Conservation (phyloP, 2,888 invertebrate species). For the Serrognathus titanus region DNA sequence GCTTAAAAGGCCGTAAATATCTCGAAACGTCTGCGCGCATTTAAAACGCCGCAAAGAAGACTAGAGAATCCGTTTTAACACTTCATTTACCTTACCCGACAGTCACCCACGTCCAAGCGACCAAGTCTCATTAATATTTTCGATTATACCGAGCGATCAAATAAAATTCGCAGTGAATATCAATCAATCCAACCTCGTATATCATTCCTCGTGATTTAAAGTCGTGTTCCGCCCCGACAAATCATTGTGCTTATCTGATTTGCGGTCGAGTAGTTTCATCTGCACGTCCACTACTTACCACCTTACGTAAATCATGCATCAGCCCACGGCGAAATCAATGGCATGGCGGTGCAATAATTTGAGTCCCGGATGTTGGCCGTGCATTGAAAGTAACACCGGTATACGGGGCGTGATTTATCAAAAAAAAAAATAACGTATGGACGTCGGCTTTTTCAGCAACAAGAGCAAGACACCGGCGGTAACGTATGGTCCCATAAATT, state of each 20-base stretch:
- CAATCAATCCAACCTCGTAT: too few species aligned
- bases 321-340: conserved; percentile 7
- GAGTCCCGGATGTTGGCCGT: conserved; percentile 11
- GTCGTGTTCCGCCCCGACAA: conserved; percentile 18
- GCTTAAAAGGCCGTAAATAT: neutral
- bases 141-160: too few species aligned
- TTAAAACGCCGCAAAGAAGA: neutral
- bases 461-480: neutral
- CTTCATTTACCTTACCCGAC: neutral
- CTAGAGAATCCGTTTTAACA: neutral
- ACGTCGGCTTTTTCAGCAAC: neutral
- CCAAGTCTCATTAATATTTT: too few species aligned
- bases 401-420: neutral
- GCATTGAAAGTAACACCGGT: conserved; percentile 5
- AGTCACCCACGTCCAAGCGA: conserved; percentile 2
- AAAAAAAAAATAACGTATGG: neutral
- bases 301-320: conserved; percentile 19
- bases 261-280: conserved; percentile 24
- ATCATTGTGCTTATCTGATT: conserved; percentile 25
- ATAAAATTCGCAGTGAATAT: too few species aligned
- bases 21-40: neutral
- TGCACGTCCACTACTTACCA: conserved; percentile 5
- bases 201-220: too few species aligned
- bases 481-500: neutral
- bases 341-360: conserved; percentile 9